phyloP scores from a whole-genome alignment of 2,797 vertebrate species.

The Benthosema pterotum region DNA sequence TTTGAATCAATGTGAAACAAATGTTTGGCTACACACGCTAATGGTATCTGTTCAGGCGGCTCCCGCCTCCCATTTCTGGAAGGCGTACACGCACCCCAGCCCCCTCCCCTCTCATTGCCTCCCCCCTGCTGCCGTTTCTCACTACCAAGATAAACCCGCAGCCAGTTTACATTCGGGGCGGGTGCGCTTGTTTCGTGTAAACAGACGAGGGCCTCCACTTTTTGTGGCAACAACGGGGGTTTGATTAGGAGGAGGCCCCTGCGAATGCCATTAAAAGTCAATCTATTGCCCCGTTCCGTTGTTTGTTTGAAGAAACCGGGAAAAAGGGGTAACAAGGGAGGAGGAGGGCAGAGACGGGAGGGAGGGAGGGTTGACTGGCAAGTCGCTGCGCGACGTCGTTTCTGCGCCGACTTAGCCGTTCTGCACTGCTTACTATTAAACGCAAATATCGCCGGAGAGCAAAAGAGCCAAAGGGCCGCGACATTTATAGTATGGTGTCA shows the following conservation, averaged over 20 bases:
- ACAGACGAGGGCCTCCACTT: constrained; percentile 69
- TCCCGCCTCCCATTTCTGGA: constrained; percentile 56
- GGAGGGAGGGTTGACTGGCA: constrained; percentile 35
- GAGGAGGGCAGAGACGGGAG: constrained; percentile 5
- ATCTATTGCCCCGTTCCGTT: constrained; percentile 62
- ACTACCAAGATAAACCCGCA: constrained; percentile 67
- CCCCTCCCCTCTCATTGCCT: constrained; percentile 13
- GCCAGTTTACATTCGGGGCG: constrained; percentile 74
- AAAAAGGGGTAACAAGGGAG: constrained; percentile 47
- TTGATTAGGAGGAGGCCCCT: constrained; percentile 83
- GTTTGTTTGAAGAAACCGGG: constrained; percentile 81
- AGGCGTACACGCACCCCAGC: constrained; percentile 24
- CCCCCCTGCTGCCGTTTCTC: too few species aligned
- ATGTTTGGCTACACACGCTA: constrained; percentile 73
- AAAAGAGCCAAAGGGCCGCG: too few species aligned
- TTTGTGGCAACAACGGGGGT: constrained; percentile 74
- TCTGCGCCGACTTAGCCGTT: constrained; percentile 65
- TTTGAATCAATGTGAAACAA: constrained; percentile 73
- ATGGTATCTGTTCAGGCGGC: constrained; percentile 50
- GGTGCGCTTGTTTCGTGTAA: constrained; percentile 76
- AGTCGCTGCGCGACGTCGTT: constrained; percentile 50
- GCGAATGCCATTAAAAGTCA: constrained; percentile 83
- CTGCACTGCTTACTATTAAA: constrained; percentile 50
- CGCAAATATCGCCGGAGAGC: too few species aligned
- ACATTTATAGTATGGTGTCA: too few species aligned